Evolutionary conservation across 2,113 vertebrate species (phyloP), one percentile per base, ranked within the genome.

Genomic region (Sisor rabdophorus): DNA sequence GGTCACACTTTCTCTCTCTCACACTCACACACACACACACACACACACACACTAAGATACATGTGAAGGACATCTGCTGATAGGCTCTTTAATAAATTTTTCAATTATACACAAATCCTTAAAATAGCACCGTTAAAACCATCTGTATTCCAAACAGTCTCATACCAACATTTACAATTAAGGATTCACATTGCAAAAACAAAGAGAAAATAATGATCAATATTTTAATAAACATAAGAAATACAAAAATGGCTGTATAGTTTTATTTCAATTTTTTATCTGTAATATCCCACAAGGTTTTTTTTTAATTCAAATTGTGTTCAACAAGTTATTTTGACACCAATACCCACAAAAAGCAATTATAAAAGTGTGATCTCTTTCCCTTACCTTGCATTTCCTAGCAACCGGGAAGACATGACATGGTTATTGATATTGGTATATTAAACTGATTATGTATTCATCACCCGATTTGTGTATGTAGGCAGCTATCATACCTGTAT

Each of bases 31-130:
- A 36, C 50, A 28, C 84, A 88, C 80, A 84, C 84, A 81, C 83
- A 86, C 85, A 87, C 86, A 78, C 28, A 52, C 24, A 69, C 85
- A 59, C 87, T 86, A 80, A 86, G 87, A 79, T 80, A 85, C 84
- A 30, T 71, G 40, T 67, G 76, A 71, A 84, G 80, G 86, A 89
- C 90, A 90, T 92, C 89, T 91, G 89, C 83, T 84, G 77, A 77
- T 78, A 80, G 82, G 83, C 83, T 86, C 73, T 79, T 72, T 78
- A 79, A 71, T 78, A 55, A 72, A n/a, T 80, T 63, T 77, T 71
- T 68, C 67, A 56, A 64, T 75, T 65, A 26, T 68, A 48, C 44
- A 56, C 30, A 56, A 76, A 55, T 40, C 50, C 52, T 24, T 67
- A 75, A 9, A 53, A 55, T 55, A 55, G 4, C 47, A 54, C 36